Base-by-base conservation (phyloP, 2,113 vertebrate species). In the Blennius ocellaris region DNA sequence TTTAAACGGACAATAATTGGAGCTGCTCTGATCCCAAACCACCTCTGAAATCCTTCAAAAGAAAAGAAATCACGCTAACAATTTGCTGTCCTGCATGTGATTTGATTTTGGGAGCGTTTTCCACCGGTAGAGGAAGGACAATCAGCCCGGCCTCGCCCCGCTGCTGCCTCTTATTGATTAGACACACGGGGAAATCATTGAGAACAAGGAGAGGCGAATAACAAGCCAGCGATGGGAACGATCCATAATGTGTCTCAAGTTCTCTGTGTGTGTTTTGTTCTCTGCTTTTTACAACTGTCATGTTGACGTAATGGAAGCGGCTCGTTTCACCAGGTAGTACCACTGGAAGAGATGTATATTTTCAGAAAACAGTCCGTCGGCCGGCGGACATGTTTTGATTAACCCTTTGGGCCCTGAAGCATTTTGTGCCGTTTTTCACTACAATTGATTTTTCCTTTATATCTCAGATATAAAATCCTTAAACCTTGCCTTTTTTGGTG, bases 211-310 rank as follows among this genome's bases (percentile, higher is more conserved):
- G 38, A 71, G 54, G 15, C 40, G 38, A 78, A 69, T 66, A 74
- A 76, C 75, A 81, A 73, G 67, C n/a, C 9, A 63, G 69, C 53
- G n/a, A 85, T 91, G 90, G 88, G 88, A 91, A 91, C 84, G 5
- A 91, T 91, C 86, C 41, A 91, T 91, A 90, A 51, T 41, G 36
- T 69, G 67, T 83, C 59, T 53, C 58, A 50, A 78, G 50, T 68
- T 72, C 38, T 37, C 36, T 51, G 60, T 64, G 68, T 47, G 45
- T 58, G 40, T 44, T 41, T 60, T 60, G n/a, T n/a, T 78, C 48
- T 74, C 64, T 60, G 21, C 8, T 37, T 30, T 30, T 30, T 30
- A 30, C 21, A 30, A 30, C 44, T 50, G 61, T 21, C 40, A 16
- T 73, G 8, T 61, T 74, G 47, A 54, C 37, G 37, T 51, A 55